These are phyloP conservation scores for Rhinichthys klamathensis DNA, from an alignment of 2,113 vertebrate species.

Conservation along the genomic window DNA sequence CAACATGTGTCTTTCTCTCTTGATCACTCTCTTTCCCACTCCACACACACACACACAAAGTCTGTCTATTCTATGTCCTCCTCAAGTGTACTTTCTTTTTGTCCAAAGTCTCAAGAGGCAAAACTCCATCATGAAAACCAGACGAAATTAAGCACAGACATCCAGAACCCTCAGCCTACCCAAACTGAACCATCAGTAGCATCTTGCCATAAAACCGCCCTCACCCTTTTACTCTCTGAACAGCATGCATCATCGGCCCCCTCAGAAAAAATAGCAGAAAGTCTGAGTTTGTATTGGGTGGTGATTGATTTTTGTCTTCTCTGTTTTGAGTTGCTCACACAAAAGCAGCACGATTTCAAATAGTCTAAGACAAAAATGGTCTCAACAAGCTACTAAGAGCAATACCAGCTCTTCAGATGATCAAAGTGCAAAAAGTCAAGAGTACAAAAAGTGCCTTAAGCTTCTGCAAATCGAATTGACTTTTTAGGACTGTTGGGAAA, in stretches of 20 bases:
- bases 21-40: not conserved
- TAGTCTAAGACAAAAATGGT: conserved; percentile 66
- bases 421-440: conserved; percentile 54
- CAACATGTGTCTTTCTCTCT: conserved; percentile 49
- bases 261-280: conserved; percentile 14
- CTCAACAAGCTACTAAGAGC: conserved; percentile 65
- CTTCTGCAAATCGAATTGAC: not conserved
- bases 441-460: not conserved
- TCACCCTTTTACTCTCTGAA: not conserved
- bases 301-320: conserved; percentile 71
- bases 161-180: not conserved
- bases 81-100: not conserved
- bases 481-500: not conserved
- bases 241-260: not conserved
- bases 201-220: not conserved
- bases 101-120: not conserved
- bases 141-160: conserved; percentile 4
- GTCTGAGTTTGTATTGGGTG: conserved; percentile 53
- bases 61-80: not conserved
- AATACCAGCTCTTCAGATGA: conserved; percentile 67
- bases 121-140: not conserved
- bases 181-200: not conserved
- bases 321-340: conserved; percentile 66
- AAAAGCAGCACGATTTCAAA: conserved; percentile 67
- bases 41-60: not conserved